Evolutionary conservation across 2,888 invertebrate species (phyloP), one percentile per base, ranked within the genome.

Genomic region (Stenotaenia linearis): DNA sequence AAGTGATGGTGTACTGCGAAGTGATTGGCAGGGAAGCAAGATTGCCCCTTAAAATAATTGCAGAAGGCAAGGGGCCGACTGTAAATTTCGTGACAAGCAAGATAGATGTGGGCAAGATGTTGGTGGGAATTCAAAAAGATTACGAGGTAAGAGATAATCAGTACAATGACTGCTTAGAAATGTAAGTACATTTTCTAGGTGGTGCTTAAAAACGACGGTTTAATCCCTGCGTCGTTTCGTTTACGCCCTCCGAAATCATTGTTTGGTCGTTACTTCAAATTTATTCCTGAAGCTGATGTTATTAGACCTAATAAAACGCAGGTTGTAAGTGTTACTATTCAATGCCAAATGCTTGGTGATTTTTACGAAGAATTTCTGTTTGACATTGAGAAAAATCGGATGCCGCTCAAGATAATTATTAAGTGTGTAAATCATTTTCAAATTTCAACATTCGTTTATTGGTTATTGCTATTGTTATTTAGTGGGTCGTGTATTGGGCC

Each of bases 21-120:
- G 77, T 77, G 15, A 10, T 37, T 5, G 77, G 77, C 6, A 10
- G 32, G 15, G 77, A 77, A 32, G 15, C 18, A 10, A 15, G 77
- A 25, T 37, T 77, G 30, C 77, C 77, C 18, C 37, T 77, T 5
- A 77, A 77, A 37, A 37, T 77, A 77, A 15, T 18, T 18, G 77
- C 21, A n/a, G 77, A 37, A 37, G 77, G 77, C 32, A 35, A 18
- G 21, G 77, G 77, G 7, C 77, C 77, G 18, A 37, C 18, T 15
- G 18, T 77, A 12, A 15, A 15, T 5, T 77, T 77, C 23, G 77
- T 37, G 1, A 77, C 30, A 15, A 77, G 37, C 21, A 30, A 37
- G 21, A 5, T 77, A 35, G 77, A 77, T 21, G 21, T 77, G 6
- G 77, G 77, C 25, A 77, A 77, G 10, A 21, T 77, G 0, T 37